These are phyloP conservation scores for Furcula furcula DNA, from an alignment of 2,888 invertebrate genomes.

Conservation along the genomic window DNA sequence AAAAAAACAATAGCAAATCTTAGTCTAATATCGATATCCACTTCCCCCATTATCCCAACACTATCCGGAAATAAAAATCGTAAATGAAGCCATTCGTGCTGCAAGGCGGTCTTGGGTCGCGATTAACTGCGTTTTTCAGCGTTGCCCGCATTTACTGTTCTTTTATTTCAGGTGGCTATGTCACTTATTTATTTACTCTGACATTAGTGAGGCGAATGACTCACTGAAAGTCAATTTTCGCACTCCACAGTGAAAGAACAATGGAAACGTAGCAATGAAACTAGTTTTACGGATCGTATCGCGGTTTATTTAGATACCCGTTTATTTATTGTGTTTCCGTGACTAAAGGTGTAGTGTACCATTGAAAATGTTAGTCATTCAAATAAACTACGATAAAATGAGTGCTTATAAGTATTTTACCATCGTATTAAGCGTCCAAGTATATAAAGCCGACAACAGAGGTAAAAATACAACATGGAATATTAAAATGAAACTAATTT, in stretches of 20 bases:
- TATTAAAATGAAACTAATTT: too few relatives aligned
- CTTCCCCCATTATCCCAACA: constrained; percentile 26
- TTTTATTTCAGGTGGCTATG: constrained; percentile 77
- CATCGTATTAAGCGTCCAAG: too few relatives aligned
- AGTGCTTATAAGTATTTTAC: too few relatives aligned
- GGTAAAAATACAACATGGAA: too few relatives aligned
- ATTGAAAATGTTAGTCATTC: too few relatives aligned
- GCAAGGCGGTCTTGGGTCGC: constrained; percentile 66
- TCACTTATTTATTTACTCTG: constrained; percentile 64
- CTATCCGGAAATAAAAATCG: constrained; percentile 78
- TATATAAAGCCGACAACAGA: too few relatives aligned
- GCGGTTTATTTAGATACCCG: background rate
- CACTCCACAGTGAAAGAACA: background rate
- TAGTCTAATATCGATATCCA: constrained; percentile 6
- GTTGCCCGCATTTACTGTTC: constrained; percentile 70
- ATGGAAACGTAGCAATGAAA: background rate
- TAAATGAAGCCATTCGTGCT: constrained; percentile 78
- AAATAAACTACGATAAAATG: too few relatives aligned
- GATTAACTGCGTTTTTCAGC: constrained; percentile 75
- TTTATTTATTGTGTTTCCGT: too few relatives aligned
- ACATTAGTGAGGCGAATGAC: constrained; percentile 27
- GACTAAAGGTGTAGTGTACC: too few relatives aligned
- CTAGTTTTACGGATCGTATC: background rate
- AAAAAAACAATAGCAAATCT: too few relatives aligned
- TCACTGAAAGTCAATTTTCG: constrained; percentile 21